Conservation (phyloP, 2,797 vertebrate genomes). For the Gallirallus australis region DNA sequence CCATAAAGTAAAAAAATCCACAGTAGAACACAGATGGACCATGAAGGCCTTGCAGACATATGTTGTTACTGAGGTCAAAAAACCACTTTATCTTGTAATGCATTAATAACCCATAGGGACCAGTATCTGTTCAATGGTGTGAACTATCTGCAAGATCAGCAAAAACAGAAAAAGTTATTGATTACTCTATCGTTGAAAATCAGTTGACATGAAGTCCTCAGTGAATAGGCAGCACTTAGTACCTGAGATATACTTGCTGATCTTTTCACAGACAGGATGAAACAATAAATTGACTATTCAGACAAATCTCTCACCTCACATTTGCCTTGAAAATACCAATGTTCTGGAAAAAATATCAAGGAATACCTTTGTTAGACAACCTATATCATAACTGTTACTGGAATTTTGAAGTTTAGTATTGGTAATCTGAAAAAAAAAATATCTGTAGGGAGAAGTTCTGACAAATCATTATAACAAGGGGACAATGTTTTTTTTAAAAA, state of each 20-base stretch:
- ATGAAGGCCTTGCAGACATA: background rate
- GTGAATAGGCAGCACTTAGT: background rate
- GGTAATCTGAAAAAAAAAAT: background rate
- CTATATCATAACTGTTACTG: background rate
- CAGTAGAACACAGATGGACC: background rate
- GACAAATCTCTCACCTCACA: slow-evolving; percentile 28
- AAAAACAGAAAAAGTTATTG: slow-evolving; percentile 15
- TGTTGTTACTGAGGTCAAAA: slow-evolving; percentile 39
- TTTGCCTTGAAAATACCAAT: slow-evolving; percentile 48
- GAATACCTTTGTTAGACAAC: background rate
- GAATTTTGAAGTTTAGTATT: slow-evolving; percentile 14
- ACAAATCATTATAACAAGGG: background rate
- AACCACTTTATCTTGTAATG: background rate
- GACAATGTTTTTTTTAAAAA: background rate
- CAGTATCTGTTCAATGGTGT: background rate
- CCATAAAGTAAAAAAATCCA: background rate
- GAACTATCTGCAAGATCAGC: slow-evolving; percentile 44
- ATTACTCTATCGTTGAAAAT: slow-evolving; percentile 66
- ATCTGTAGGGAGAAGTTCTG: background rate
- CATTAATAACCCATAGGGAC: background rate
- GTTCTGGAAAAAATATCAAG: background rate
- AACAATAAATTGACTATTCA: slow-evolving; percentile 48
- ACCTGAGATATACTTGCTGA: background rate
- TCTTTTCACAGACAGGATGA: background rate
- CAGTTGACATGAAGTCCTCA: slow-evolving; percentile 37